Percentiles rank a stretch among this genome's conserved stretches.
phyloP scores from a whole-genome alignment of 23 tunicate genomes.

The Ciona savignyi region DNA sequence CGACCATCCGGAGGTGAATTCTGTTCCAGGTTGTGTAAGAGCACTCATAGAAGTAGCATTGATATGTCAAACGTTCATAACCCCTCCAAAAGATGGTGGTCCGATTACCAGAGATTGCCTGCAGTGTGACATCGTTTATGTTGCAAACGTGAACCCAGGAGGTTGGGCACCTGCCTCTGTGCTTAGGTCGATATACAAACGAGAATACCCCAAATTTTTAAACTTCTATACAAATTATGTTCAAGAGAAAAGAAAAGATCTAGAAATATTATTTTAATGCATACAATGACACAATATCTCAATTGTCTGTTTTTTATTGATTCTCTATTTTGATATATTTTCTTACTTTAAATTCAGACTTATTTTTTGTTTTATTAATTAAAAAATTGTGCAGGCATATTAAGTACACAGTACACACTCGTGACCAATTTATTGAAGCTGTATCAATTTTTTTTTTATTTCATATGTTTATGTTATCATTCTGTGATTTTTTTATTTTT shows the following conservation, averaged over 20 bases:
- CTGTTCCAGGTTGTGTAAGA: slow-evolving; percentile 41
- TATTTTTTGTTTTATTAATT: too few relatives aligned
- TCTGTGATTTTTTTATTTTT: too few relatives aligned
- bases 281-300: too few relatives aligned
- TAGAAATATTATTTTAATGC: slow-evolving; percentile 54
- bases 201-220: slow-evolving; percentile 90
- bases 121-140: slow-evolving; percentile 71
- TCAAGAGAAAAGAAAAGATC: slow-evolving; percentile 48
- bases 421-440: too few relatives aligned
- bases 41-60: slow-evolving; percentile 68
- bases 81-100: slow-evolving; percentile 44
- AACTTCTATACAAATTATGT: slow-evolving; percentile 59
- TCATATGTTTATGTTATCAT: too few relatives aligned
- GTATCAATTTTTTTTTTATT: too few relatives aligned
- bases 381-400: too few relatives aligned
- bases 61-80: slow-evolving; percentile 66
- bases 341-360: too few relatives aligned
- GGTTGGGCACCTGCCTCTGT: slow-evolving; percentile 89
- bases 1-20: slow-evolving; percentile 28
- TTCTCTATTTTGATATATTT: too few relatives aligned
- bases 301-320: too few relatives aligned
- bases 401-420: too few relatives aligned
- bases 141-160: slow-evolving; percentile 84
- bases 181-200: slow-evolving; percentile 52
- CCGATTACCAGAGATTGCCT: slow-evolving; percentile 40